Evolutionary conservation across 1,140 invertebrate species (phyloP).

Genomic region (Megalopta genalis): DNA sequence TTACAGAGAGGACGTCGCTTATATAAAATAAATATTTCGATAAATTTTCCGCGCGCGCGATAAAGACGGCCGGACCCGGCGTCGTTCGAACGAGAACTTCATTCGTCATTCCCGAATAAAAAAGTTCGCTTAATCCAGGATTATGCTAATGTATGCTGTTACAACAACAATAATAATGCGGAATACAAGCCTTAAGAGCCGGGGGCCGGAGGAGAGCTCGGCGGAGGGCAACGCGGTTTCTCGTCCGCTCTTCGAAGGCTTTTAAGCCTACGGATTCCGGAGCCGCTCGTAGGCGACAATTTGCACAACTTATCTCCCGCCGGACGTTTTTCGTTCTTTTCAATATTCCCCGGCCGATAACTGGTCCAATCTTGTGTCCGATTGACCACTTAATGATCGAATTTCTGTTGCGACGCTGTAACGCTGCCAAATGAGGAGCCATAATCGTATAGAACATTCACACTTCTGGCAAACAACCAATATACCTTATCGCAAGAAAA

Average conservation of each 20-base stretch:
- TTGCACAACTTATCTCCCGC: background rate
- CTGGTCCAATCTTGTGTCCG: background rate
- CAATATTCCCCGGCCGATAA: background rate
- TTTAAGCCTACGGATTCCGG: background rate
- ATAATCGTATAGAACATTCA: background rate
- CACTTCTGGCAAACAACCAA: background rate
- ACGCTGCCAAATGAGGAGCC: background rate
- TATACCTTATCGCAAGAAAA: too few species aligned
- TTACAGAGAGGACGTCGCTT: background rate
- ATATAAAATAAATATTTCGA: conserved; percentile 40
- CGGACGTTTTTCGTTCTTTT: background rate
- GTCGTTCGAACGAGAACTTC: conserved; percentile 24
- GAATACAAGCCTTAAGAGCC: conserved; percentile 15
- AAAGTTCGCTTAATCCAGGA: conserved; percentile 46
- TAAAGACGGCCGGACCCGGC: background rate
- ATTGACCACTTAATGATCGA: background rate
- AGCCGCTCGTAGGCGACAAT: background rate
- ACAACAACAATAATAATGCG: conserved; percentile 38
- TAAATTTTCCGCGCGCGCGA: conserved; percentile 21
- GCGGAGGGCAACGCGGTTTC: background rate
- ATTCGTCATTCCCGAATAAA: conserved; percentile 34
- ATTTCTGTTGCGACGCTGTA: too few species aligned
- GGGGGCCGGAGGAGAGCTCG: background rate
- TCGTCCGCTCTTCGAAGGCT: background rate
- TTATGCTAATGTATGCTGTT: conserved; percentile 40